A percentile compares a stretch with the other conserved stretches of the same genome.
These are phyloP conservation scores for Australoheros scitulus DNA, from an alignment of 2,113 vertebrate species.

Conservation along the genomic window DNA sequence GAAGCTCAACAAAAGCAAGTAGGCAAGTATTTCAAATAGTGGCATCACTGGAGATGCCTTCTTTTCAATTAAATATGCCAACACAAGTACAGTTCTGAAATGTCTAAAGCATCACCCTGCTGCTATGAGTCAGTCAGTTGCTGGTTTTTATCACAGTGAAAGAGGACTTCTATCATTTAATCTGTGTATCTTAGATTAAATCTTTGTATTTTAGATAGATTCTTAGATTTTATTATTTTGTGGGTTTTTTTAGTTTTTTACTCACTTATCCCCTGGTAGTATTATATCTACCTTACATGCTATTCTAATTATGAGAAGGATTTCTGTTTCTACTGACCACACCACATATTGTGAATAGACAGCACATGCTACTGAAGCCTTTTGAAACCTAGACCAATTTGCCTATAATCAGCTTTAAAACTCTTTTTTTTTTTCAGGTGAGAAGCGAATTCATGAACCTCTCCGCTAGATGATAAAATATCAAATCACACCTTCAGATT, in stretches of 20 bases:
- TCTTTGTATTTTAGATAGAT: background rate
- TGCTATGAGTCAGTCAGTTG: background rate
- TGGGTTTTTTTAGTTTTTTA: background rate
- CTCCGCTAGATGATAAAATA: background rate
- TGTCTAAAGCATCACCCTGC: background rate
- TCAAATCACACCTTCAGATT: background rate
- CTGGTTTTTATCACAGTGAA: background rate
- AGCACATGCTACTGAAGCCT: background rate
- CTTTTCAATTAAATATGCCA: slow-evolving; percentile 4
- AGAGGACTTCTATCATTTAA: background rate
- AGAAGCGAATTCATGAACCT: background rate
- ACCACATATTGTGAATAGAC: background rate
- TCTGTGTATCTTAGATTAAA: too few relatives aligned
- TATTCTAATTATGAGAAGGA: background rate
- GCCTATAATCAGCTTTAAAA: slow-evolving; percentile 11
- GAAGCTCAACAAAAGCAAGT: background rate
- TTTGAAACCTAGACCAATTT: background rate
- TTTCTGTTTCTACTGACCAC: background rate
- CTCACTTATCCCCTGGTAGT: background rate
- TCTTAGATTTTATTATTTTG: background rate
- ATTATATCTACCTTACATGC: background rate
- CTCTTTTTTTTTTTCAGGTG: background rate
- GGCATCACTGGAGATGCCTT: background rate
- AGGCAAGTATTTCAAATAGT: background rate
- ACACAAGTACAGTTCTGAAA: background rate